These are phyloP conservation scores for Probaryconus sp. DNA, from an alignment of 1,140 invertebrate species.

Conservation along the genomic window DNA sequence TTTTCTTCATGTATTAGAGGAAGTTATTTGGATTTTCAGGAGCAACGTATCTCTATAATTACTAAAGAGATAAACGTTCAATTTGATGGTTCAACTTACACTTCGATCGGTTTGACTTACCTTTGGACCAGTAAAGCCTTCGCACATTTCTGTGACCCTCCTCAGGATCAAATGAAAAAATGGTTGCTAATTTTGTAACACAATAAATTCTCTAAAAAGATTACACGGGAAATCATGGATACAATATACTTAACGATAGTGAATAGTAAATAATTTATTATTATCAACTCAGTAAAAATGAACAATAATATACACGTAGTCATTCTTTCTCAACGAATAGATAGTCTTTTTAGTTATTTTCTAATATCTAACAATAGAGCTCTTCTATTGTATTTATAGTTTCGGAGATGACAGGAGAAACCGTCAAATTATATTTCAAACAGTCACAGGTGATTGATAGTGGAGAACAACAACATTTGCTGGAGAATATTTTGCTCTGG, in stretches of 20 bases:
- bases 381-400: constrained; percentile 36
- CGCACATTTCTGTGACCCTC: too few species aligned
- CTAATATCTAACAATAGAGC: constrained; percentile 54
- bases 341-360: constrained; percentile 45
- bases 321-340: constrained; percentile 38
- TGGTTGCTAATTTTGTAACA: too few species aligned
- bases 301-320: constrained; percentile 53
- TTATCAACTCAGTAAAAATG: constrained; percentile 57
- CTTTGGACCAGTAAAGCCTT: too few species aligned
- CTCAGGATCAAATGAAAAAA: too few species aligned
- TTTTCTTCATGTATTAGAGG: too few species aligned
- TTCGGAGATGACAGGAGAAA: constrained; percentile 22
- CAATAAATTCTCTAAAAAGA: too few species aligned
- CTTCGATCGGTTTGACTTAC: too few species aligned
- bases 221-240: too few species aligned
- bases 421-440: constrained; percentile 44
- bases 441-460: constrained; percentile 42
- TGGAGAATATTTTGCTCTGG: constrained; percentile 27
- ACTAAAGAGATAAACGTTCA: too few species aligned
- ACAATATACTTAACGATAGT: constrained; percentile 17
- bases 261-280: constrained; percentile 61
- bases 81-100: too few species aligned
- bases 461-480: constrained; percentile 45
- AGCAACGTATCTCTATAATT: too few species aligned
- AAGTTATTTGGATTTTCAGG: too few species aligned